These are phyloP conservation scores for Teinopalpus imperialis DNA, from an alignment of 2,888 invertebrate species.

Conservation along the genomic window DNA sequence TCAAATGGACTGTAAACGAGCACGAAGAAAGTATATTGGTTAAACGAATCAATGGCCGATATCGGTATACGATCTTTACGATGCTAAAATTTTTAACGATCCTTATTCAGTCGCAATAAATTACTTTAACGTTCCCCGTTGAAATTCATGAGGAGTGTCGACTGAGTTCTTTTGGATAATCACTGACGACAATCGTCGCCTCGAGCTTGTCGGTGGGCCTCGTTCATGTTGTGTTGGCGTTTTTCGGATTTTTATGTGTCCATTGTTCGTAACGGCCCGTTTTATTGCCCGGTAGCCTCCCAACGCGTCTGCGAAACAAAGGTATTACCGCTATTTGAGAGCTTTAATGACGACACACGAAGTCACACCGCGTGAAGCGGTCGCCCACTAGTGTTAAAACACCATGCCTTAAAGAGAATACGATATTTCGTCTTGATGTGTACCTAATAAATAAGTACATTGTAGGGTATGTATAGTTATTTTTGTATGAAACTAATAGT, in stretches of 20 bases:
- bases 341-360: slow-evolving; percentile 33
- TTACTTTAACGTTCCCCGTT: slow-evolving; percentile 20
- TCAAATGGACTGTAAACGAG: slow-evolving; percentile 10
- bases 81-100: slow-evolving; percentile 25
- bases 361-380: background rate
- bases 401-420: slow-evolving; percentile 7
- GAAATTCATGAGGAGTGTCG: slow-evolving; percentile 21
- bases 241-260: slow-evolving; percentile 47
- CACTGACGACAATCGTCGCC: slow-evolving; percentile 21
- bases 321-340: slow-evolving; percentile 45
- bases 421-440: slow-evolving; percentile 5
- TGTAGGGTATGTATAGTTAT: no score
- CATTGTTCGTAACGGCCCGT: slow-evolving; percentile 54
- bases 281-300: slow-evolving; percentile 59
- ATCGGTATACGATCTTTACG: slow-evolving; percentile 23
- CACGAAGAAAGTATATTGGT: slow-evolving; percentile 10
- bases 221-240: slow-evolving; percentile 14
- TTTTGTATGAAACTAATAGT: no score
- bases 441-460: no score
- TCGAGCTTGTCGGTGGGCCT: slow-evolving; percentile 4
- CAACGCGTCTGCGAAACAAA: slow-evolving; percentile 48
- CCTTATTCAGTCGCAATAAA: slow-evolving; percentile 23
- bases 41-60: slow-evolving; percentile 16
- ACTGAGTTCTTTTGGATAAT: slow-evolving; percentile 22
- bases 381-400: background rate